These are phyloP conservation scores for Lophochroa leadbeateri DNA, from an alignment of 2,113 vertebrate species.

Conservation along the genomic window DNA sequence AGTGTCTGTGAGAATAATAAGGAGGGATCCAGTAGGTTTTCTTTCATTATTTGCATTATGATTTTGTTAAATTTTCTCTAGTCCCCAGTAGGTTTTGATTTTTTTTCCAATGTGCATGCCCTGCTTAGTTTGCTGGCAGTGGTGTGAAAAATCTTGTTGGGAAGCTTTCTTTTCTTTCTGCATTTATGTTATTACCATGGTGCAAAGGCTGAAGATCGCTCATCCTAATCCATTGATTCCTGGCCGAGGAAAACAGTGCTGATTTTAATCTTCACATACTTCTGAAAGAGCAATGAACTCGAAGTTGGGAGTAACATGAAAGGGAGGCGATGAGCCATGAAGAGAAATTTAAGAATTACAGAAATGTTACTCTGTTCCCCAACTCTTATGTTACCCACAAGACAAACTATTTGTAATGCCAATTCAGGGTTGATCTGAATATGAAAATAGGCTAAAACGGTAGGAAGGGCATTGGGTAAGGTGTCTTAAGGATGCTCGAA, in stretches of 20 bases:
- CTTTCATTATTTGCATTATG: neutral
- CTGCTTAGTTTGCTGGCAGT: neutral
- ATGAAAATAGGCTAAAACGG: neutral
- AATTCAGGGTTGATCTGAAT: neutral
- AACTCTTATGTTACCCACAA: neutral
- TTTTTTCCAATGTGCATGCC: neutral
- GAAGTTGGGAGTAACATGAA: neutral
- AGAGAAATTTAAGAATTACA: neutral
- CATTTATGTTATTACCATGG: neutral
- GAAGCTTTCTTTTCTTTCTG: neutral
- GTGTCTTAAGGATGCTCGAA: neutral
- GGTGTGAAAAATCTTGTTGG: neutral
- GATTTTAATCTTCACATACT: neutral
- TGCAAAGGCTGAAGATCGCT: neutral
- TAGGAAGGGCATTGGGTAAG: neutral
- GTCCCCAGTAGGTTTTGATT: neutral
- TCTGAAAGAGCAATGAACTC: neutral
- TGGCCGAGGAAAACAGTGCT: neutral
- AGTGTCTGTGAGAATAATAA: neutral
- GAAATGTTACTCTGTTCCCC: neutral
- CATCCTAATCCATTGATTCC: neutral
- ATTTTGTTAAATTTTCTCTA: neutral
- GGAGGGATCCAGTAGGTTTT: neutral
- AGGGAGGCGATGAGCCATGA: neutral
- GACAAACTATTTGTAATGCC: neutral